Evolutionary conservation across 2,113 vertebrate species (phyloP).

Genomic region (Castor canadensis): DNA sequence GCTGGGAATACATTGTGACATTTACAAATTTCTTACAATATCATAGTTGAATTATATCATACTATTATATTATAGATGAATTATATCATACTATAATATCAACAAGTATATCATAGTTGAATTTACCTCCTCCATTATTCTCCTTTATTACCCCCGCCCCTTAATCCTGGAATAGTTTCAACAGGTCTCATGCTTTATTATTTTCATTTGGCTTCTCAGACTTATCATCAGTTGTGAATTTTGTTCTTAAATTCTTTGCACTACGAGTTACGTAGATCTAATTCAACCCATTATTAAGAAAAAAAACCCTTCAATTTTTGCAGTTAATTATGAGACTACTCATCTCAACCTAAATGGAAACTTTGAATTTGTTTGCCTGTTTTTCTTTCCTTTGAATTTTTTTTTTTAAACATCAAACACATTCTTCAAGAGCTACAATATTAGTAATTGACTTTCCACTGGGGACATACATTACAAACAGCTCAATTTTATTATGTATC

Average conservation of each 20-base stretch:
- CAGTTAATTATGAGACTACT: not conserved
- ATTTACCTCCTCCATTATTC: too few species aligned
- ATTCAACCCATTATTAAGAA: not conserved
- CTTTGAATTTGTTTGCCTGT: slow-evolving; percentile 40
- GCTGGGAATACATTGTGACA: too few species aligned
- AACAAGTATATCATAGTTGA: too few species aligned
- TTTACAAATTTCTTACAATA: too few species aligned
- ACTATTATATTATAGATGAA: too few species aligned
- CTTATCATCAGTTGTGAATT: too few species aligned
- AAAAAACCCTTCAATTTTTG: not conserved
- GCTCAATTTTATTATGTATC: slow-evolving; percentile 63
- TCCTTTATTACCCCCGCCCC: too few species aligned
- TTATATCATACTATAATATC: too few species aligned
- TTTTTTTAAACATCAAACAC: slow-evolving; percentile 60
- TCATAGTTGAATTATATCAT: too few species aligned
- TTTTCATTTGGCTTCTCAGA: too few species aligned
- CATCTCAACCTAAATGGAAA: slow-evolving; percentile 11
- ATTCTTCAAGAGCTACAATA: slow-evolving; percentile 55
- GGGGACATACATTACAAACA: slow-evolving; percentile 13
- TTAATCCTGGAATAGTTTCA: too few species aligned
- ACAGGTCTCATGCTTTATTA: too few species aligned
- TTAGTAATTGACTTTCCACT: slow-evolving; percentile 64
- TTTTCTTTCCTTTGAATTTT: slow-evolving; percentile 52
- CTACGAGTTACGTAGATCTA: not conserved
- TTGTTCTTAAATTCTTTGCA: not conserved